Evolutionary conservation across 2,113 vertebrate species (phyloP).

Genomic region (Gorsachius goisagi): DNA sequence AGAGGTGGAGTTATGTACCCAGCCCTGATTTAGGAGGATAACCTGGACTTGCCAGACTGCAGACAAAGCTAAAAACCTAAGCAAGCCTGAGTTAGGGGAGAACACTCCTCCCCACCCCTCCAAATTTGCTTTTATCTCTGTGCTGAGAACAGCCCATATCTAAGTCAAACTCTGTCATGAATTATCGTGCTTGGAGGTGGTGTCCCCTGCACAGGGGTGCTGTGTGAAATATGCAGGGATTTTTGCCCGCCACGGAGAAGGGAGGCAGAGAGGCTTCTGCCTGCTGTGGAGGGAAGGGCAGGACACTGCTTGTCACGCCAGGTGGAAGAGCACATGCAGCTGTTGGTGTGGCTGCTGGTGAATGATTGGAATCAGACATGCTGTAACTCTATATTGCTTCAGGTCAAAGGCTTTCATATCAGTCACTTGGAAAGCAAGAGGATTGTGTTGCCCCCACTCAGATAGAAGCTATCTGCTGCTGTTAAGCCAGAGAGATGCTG

Average conservation of each 20-base stretch:
- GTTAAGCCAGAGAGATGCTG: neutral
- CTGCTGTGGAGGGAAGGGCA: neutral
- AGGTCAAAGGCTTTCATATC: slow-evolving; percentile 35
- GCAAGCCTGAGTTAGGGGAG: neutral
- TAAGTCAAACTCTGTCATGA: neutral
- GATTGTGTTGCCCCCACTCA: neutral
- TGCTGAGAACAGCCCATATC: neutral
- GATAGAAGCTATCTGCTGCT: neutral
- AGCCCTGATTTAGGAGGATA: neutral
- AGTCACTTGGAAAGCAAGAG: neutral
- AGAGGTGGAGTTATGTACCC: neutral
- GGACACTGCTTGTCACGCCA: neutral
- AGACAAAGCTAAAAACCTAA: neutral
- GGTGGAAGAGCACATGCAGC: neutral
- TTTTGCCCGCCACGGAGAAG: neutral
- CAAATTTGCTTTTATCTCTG: neutral
- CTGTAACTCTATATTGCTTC: slow-evolving; percentile 14
- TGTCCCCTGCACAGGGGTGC: neutral
- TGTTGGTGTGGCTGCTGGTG: neutral
- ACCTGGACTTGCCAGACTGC: neutral
- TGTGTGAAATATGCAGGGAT: neutral
- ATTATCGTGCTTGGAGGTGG: neutral
- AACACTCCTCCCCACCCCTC: neutral
- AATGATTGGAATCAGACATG: neutral
- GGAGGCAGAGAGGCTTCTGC: neutral